Base-by-base conservation (phyloP, 23 tunicate species). In the Aplidium turbinatum region DNA sequence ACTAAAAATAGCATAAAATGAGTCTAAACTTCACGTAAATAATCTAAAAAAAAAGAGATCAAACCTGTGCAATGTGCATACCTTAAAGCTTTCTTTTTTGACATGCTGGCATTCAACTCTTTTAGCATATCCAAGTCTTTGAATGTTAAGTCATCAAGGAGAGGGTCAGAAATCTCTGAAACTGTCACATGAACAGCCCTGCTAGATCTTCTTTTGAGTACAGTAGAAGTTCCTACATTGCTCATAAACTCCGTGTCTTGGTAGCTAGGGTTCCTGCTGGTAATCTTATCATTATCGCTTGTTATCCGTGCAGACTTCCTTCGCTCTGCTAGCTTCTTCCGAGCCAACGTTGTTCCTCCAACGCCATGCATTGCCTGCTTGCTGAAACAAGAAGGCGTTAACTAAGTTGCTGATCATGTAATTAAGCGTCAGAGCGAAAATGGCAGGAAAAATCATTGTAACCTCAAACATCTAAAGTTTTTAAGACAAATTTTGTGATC, bases 51-150 rank as follows among this genome's bases (percentile, higher is more conserved):
- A n/a, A n/a, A n/a, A n/a, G n/a, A n/a, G n/a, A n/a, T n/a, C n/a
- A n/a, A n/a, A n/a, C n/a, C n/a, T n/a, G n/a, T n/a, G n/a, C n/a
- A n/a, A n/a, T n/a, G n/a, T n/a, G n/a, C 38, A 3, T 42, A 86
- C 94, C 94, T 52, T 2, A 86, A 40, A 48, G 74, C 77, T 52
- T 56, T 73, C 47, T 87, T 87, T 39, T 38, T 33, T 0, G 57
- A 50, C 94, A 87, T 87, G 0, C 71, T 35, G 60, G 70, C 80
- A 20, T 70, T 58, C 13, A 87, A 63, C 29, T 87, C 94, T 31
- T 80, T 87, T 38, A 87, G 58, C 4, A 33, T 52, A n/a, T 87
- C 86, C 13, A 87, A 13, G 29, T 87, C 94, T 65, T 84, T 76
- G 70, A 68, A 77, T 1, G 82, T 66, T 2, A 87, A 70, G 3